phyloP scores from a whole-genome alignment of 1,140 invertebrate species.

The Andrena cerasifolii region DNA sequence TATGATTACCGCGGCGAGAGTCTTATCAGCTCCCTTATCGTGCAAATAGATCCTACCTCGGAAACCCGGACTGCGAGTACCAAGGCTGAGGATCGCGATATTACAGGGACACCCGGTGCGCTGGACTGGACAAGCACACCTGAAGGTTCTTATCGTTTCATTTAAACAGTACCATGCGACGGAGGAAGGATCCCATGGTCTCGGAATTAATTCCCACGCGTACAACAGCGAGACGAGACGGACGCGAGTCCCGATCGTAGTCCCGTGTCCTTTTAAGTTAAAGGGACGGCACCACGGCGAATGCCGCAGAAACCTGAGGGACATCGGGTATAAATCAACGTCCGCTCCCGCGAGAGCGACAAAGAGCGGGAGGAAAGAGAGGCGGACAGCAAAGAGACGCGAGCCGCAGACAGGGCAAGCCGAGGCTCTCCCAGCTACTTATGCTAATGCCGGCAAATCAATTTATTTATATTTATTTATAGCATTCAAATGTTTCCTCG shows the following conservation, averaged over 20 bases:
- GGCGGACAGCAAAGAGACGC: conserved; percentile 40
- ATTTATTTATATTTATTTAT: conserved; percentile 79
- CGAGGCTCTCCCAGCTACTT: conserved; percentile 64
- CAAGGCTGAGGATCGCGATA: no score
- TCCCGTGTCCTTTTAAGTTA: conserved; percentile 66
- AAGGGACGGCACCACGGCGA: conserved; percentile 53
- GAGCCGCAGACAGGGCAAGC: conserved; percentile 19
- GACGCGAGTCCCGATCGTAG: conserved; percentile 40
- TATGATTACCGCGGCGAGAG: no score
- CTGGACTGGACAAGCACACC: background rate
- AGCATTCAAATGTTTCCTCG: conserved; percentile 75
- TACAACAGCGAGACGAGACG: conserved; percentile 29
- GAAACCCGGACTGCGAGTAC: no score
- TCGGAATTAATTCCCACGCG: conserved; percentile 62
- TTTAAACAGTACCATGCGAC: conserved; percentile 16
- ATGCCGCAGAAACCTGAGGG: conserved; percentile 57
- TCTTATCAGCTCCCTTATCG: no score
- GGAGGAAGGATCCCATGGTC: background rate
- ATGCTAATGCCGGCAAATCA: conserved; percentile 76
- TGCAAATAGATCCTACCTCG: no score
- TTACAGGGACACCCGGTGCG: no score
- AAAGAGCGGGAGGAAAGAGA: background rate
- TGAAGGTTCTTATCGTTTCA: conserved; percentile 1
- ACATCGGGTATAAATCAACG: conserved; percentile 63
- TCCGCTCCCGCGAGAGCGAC: conserved; percentile 21